These are phyloP conservation scores for Stylophora pistillata DNA, from an alignment of 64 coral and sea anemone genomes.

Conservation along the genomic window DNA sequence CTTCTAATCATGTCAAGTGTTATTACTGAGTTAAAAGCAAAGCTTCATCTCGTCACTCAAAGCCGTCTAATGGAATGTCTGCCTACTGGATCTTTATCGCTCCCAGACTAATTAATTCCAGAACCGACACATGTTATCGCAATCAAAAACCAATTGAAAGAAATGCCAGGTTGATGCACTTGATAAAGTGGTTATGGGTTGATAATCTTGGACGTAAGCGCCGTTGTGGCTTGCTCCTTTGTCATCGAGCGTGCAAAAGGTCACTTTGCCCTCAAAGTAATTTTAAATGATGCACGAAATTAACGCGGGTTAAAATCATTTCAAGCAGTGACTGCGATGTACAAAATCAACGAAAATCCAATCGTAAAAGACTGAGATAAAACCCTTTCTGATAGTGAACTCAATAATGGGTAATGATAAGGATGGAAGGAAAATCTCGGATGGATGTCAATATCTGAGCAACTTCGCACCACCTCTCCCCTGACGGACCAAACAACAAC, in stretches of 20 bases:
- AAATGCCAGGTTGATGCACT: background rate
- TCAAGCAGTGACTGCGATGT: background rate
- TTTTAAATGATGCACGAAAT: too few relatives aligned
- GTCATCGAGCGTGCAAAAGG: background rate
- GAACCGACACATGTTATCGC: background rate
- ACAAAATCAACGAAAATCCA: background rate
- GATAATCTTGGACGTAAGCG: background rate
- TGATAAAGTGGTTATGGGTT: background rate
- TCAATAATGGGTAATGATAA: too few relatives aligned
- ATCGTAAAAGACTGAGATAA: background rate
- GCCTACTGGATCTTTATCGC: background rate
- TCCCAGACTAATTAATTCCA: background rate
- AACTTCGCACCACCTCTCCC: too few relatives aligned
- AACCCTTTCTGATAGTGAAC: too few relatives aligned
- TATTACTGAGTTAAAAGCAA: background rate
- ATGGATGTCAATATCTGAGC: too few relatives aligned
- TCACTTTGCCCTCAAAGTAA: too few relatives aligned
- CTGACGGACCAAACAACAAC: too few relatives aligned
- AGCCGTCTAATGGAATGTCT: constrained; percentile 14
- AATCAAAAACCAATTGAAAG: background rate
- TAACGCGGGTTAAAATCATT: background rate
- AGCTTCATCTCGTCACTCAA: background rate
- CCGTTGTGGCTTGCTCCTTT: too few relatives aligned
- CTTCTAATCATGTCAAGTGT: constrained; percentile 16
- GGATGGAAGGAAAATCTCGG: too few relatives aligned